These are phyloP conservation scores for Silurus meridionalis DNA, from an alignment of 2,113 vertebrate species.

Conservation along the genomic window DNA sequence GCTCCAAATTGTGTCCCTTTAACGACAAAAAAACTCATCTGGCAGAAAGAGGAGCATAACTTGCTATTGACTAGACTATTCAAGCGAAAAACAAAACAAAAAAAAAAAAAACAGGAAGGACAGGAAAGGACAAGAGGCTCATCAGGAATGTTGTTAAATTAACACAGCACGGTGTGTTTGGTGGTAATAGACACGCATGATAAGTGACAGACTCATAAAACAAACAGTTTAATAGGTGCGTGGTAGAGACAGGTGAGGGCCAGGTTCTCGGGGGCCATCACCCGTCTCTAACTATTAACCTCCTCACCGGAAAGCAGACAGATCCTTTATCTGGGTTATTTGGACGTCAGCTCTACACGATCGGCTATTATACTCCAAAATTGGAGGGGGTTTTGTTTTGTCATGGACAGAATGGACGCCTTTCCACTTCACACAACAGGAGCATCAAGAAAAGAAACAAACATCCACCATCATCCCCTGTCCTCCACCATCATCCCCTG, in stretches of 20 bases:
- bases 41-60: background rate
- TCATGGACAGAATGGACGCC: background rate
- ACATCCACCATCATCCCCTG: background rate
- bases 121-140: slow-evolving; percentile 1
- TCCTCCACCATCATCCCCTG: background rate
- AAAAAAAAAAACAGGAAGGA: background rate
- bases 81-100: too few relatives aligned
- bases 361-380: slow-evolving; percentile 65
- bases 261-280: background rate
- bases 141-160: background rate
- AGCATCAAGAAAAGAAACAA: background rate
- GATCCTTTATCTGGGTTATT: slow-evolving; percentile 48
- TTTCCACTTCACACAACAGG: background rate
- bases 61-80: background rate
- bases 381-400: slow-evolving; percentile 14
- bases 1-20: slow-evolving; percentile 49
- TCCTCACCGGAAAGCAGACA: slow-evolving; percentile 19
- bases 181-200: slow-evolving; percentile 15
- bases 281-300: background rate
- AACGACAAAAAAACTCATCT: slow-evolving; percentile 5
- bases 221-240: slow-evolving; percentile 24
- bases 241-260: slow-evolving; percentile 33
- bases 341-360: slow-evolving; percentile 50
- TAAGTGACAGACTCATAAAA: slow-evolving; percentile 35
- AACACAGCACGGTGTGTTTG: background rate